phyloP scores from a whole-genome alignment of 2,888 invertebrate species.

The Pyrrhosoma nymphula region DNA sequence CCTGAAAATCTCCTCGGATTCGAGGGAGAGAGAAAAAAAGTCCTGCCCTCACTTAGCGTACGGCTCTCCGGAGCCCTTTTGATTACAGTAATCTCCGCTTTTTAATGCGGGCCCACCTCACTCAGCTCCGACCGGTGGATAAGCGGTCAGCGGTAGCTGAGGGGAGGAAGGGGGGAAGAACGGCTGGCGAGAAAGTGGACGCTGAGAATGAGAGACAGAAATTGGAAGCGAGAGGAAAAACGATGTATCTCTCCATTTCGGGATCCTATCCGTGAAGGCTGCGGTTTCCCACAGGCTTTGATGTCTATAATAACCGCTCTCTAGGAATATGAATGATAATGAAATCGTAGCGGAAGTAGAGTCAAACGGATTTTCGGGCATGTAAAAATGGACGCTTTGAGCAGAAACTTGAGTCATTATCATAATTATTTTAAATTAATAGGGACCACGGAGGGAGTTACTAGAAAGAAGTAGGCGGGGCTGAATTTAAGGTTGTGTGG shows the following conservation, averaged over 20 bases:
- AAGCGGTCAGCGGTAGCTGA: neutral
- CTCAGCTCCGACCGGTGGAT: neutral
- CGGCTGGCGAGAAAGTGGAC: neutral
- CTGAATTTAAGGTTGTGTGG: too few relatives aligned
- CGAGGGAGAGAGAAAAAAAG: neutral
- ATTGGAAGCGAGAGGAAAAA: neutral
- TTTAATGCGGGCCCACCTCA: neutral
- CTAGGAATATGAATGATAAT: neutral
- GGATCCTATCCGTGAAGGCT: neutral
- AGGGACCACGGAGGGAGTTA: too few relatives aligned
- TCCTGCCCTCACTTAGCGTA: constrained; percentile 25
- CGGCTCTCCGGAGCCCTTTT: neutral
- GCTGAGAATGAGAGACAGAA: neutral
- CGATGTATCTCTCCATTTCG: neutral
- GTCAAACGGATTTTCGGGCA: neutral
- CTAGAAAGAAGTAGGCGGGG: too few relatives aligned
- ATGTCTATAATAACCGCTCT: neutral
- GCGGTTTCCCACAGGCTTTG: neutral
- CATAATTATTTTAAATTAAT: too few relatives aligned
- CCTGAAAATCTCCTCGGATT: neutral
- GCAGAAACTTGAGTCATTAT: too few relatives aligned
- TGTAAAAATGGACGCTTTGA: neutral
- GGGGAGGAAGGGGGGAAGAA: neutral
- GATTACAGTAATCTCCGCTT: constrained; percentile 49
- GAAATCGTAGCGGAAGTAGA: neutral